Evolutionary conservation across 2,888 invertebrate genomes (phyloP).

Genomic region (Noctuana brunneofusca): DNA sequence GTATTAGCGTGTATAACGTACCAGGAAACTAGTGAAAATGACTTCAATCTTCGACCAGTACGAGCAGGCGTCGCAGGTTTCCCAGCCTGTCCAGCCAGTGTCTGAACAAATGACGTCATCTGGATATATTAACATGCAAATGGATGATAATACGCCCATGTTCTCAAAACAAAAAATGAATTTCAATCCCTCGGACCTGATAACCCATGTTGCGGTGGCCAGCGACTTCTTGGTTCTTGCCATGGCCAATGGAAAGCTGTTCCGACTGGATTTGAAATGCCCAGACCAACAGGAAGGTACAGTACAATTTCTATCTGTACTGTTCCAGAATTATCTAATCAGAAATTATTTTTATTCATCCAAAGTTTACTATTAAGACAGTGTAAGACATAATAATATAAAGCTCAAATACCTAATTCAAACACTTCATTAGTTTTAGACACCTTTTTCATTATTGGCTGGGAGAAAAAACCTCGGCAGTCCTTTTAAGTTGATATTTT

Average conservation of each 20-base stretch:
- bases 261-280: slow-evolving; percentile 91
- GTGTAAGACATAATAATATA: too few species aligned
- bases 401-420: too few species aligned
- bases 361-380: too few species aligned
- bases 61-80: slow-evolving; percentile 88
- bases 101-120: slow-evolving; percentile 75
- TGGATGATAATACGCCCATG: slow-evolving; percentile 91
- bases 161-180: slow-evolving; percentile 93
- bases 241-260: slow-evolving; percentile 91
- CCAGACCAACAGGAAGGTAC: slow-evolving; percentile 91
- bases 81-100: slow-evolving; percentile 63
- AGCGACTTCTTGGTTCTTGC: slow-evolving; percentile 92
- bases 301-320: not conserved
- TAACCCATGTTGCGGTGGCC: slow-evolving; percentile 91
- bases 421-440: too few species aligned
- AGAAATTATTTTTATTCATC: too few species aligned
- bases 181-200: slow-evolving; percentile 89
- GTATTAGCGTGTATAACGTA: not conserved
- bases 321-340: not conserved
- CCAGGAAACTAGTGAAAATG: slow-evolving; percentile 74
- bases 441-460: too few species aligned
- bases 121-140: slow-evolving; percentile 79
- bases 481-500: too few species aligned
- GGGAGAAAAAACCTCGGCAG: too few species aligned
- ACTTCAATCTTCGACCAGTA: slow-evolving; percentile 93